These are phyloP conservation scores for Halcyon leucocephala DNA, from an alignment of 2,797 vertebrate genomes.

Conservation along the genomic window DNA sequence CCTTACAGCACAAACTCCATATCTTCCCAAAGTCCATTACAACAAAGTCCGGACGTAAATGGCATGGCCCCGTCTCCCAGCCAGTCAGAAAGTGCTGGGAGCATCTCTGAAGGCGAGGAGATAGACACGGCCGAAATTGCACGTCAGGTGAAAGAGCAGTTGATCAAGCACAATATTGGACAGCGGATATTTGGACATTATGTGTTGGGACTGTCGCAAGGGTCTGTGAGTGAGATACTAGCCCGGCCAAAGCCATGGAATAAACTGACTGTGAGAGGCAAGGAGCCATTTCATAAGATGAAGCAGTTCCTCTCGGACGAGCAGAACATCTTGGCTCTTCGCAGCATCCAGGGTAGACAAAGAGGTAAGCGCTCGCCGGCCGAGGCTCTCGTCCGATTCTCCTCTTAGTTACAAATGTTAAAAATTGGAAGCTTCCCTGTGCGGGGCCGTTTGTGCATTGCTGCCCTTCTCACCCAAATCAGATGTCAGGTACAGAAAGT, in stretches of 20 bases:
- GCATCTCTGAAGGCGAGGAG: slow-evolving; percentile 92
- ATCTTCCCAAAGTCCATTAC: slow-evolving; percentile 91
- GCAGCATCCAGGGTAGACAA: slow-evolving; percentile 96
- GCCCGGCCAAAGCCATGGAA: slow-evolving; percentile 89
- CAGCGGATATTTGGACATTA: slow-evolving; percentile 98
- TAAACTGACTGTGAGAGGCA: slow-evolving; percentile 91
- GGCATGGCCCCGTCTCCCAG: slow-evolving; percentile 92
- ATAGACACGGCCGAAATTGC: slow-evolving; percentile 97
- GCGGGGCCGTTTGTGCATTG: fast-evolving
- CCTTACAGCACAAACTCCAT: slow-evolving; percentile 94
- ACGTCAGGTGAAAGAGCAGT: slow-evolving; percentile 96
- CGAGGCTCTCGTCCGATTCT: background rate
- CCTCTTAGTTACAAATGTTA: background rate
- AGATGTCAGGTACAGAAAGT: background rate
- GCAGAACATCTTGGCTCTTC: slow-evolving; percentile 95
- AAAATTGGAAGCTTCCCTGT: background rate
- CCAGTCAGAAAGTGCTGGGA: slow-evolving; percentile 91
- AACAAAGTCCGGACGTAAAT: slow-evolving; percentile 92
- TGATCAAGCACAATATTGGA: slow-evolving; percentile 99
- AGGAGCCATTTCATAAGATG: slow-evolving; percentile 99
- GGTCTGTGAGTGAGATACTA: slow-evolving; percentile 96
- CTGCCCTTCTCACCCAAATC: background rate
- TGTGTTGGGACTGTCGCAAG: slow-evolving; percentile 95
- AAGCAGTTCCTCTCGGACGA: slow-evolving; percentile 97
- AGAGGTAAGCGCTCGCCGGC: slow-evolving; percentile 82